Base-by-base conservation (phyloP, 2,888 invertebrate genomes). In the Drosophila leonis region DNA sequence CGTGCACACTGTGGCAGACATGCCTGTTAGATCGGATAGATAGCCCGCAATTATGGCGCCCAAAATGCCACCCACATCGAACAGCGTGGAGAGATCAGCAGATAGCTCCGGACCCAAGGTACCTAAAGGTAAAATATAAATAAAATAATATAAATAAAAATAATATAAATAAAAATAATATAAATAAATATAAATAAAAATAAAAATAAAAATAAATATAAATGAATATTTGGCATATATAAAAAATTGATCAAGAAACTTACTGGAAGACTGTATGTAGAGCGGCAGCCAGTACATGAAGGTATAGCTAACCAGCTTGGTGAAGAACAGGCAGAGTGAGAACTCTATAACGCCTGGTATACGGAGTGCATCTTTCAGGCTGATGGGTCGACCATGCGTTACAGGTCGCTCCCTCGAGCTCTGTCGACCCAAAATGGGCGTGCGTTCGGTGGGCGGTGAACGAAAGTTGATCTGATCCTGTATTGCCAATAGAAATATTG, bases 261-360 rank as follows among this genome's bases (percentile, higher is more conserved):
- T 92, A 98, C 98, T 96, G 49, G 97, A 96, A 52, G 95, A 94
- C 72, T 96, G 95, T 68, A 99, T 98, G 90, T 98, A 99, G 6
- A 96, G 93, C 27, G 99, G 99, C 90, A 99, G 94, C 99, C 99
- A 99, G 92, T 97, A 99, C 55, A 99, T 95, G 94, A 99, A 99
- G 68, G 98, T 99, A 92, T 99, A 99, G 92, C 98, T 98, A 89
- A 99, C 98, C 42, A 99, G 95, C 93, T 99, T 99, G 15, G 98
- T 97, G 93, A 99, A 99, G 93, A 99, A 99, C 44, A 99, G 94
- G 48, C 97, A 97, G 48, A 98, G 92, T 0, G 98, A 97, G 94
- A 97, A 99, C 94, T 98, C 98, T 4, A 98, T 81, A 2, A 99
- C 99, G 35, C 98, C 98, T 0, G 98, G 98, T 90, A 98, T 98